phyloP scores from a whole-genome alignment of 2,113 vertebrate species.

The Myanophis thanlyinensis region DNA sequence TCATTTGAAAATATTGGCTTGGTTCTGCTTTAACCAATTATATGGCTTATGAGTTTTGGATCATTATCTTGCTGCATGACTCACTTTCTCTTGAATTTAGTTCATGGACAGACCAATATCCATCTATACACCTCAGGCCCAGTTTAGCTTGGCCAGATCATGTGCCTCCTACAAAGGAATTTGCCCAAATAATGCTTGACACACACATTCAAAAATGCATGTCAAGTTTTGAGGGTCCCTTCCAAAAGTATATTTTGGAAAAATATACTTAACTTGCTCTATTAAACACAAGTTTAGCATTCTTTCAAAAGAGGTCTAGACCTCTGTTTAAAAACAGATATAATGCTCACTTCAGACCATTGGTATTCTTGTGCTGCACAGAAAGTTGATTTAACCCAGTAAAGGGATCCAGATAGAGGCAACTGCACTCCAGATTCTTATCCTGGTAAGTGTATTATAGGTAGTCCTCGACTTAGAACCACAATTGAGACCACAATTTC shows the following conservation, averaged over 20 bases:
- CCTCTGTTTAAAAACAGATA: not conserved
- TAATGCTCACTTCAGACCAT: not conserved
- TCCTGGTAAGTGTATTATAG: not conserved
- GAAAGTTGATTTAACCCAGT: not conserved
- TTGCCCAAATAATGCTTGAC: not conserved
- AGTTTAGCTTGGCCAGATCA: not conserved
- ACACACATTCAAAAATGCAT: not conserved
- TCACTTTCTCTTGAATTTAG: not conserved
- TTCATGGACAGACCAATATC: not conserved
- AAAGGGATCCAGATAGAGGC: not conserved
- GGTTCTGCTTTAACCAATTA: not conserved
- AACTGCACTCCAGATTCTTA: not conserved
- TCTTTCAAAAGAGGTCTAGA: not conserved
- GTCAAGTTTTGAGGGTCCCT: not conserved
- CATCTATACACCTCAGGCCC: not conserved
- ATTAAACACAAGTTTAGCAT: not conserved
- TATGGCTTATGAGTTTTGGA: not conserved
- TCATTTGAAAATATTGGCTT: not conserved
- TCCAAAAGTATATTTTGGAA: not conserved
- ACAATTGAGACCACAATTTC: not conserved
- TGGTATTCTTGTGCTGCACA: not conserved
- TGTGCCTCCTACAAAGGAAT: not conserved
- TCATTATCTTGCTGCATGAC: not conserved
- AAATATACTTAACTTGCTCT: not conserved
- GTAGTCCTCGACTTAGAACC: not conserved